Conservation (phyloP, 1,140 invertebrate species). For the Tetramorium parvispinum region DNA sequence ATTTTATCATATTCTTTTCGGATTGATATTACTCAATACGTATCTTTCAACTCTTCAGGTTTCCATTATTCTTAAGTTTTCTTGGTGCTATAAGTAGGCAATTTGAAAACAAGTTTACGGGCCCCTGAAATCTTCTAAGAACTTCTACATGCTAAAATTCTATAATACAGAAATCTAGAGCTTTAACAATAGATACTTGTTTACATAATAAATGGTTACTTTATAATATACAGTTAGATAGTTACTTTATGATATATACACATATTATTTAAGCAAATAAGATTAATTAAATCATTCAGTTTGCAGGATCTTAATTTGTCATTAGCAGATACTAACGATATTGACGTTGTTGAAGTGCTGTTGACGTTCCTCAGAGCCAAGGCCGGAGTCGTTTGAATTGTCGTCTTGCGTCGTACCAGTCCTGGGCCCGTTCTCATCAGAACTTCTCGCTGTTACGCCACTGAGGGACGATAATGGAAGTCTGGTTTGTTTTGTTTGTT, state of each 20-base stretch:
- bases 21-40: background rate
- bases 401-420: constrained; percentile 85
- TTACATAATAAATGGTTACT: background rate
- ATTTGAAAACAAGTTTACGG: constrained; percentile 35
- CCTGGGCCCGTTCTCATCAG: constrained; percentile 78
- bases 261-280: background rate
- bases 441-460: constrained; percentile 66
- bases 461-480: constrained; percentile 70
- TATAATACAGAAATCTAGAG: background rate
- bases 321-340: constrained; percentile 65
- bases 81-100: background rate
- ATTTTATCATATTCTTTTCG: background rate
- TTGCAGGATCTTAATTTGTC: background rate
- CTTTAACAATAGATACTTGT: background rate
- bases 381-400: constrained; percentile 94
- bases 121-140: constrained; percentile 25
- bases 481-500: constrained; percentile 71
- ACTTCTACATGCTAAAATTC: background rate
- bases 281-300: background rate
- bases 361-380: constrained; percentile 90
- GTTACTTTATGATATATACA: background rate
- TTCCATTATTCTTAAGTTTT: background rate
- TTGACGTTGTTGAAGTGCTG: constrained; percentile 76
- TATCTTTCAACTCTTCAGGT: background rate
- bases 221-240: background rate